Evolutionary conservation across 1,140 invertebrate species (phyloP), one percentile per base, ranked within the genome.

Genomic region (Lepidotrigona ventralis): DNA sequence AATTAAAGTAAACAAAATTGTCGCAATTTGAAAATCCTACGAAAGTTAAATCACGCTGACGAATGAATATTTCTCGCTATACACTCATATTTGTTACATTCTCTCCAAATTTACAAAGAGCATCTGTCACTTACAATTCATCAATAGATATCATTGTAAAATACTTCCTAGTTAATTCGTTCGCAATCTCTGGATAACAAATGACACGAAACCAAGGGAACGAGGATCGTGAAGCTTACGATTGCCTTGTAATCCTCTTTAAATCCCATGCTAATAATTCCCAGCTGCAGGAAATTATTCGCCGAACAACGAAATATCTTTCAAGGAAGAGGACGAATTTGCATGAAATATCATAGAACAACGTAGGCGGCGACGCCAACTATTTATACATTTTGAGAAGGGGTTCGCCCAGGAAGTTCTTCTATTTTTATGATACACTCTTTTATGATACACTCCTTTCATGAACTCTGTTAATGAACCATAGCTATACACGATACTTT

Each of bases 371-470:
- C 39, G n/a, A 12, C 53, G 58, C 9, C 19, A 23, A 39, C 23
- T 81, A 81, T 60, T 14, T 60, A 74, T 66, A 58, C 46, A 69
- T 46, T 15, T 3, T 5, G 3, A 39, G 26, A 60, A 69, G 70
- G 53, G 46, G 4, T 33, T 63, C 33, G 29, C 23, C 17, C 15
- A 1, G 56, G 5, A 39, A n/a, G 12, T 75, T 76, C 1, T 84
- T 69, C 12, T 77, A 73, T 77, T 86, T 81, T 86, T 81, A 54
- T 46, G n/a, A n/a, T n/a, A n/a, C n/a, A n/a, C 63, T 26, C 29
- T 8, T 68, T 54, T 9, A 6, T 14, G 3, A n/a, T 17, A 21
- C 74, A 51, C 33, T 54, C 23, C 69, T 85, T 86, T 46, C 60
- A 73, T 58, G 29, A 60, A 51, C n/a, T n/a, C 54, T 53, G 53